Percentiles rank a stretch among this genome's conserved stretches.
Conservation (phyloP, 2,797 vertebrate genomes). For the Hybognathus amarus region DNA sequence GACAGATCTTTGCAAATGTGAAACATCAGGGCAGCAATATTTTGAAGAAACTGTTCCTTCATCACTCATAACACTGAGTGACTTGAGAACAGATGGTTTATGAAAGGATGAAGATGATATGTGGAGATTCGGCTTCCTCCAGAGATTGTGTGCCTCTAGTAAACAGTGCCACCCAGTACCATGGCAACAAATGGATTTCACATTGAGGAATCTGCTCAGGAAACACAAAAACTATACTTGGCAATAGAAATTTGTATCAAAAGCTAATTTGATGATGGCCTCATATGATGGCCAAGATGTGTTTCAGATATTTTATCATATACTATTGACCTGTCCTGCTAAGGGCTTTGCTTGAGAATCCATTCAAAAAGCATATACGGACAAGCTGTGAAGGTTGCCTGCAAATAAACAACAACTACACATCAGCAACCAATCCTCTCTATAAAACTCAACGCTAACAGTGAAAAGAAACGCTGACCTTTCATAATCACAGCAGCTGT, state of each 20-base stretch:
- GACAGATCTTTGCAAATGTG: background rate
- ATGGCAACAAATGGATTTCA: conserved; percentile 63
- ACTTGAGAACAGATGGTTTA: conserved; percentile 28
- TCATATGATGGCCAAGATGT: background rate
- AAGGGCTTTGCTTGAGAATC: background rate
- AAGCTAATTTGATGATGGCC: background rate
- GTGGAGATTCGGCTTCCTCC: conserved; percentile 26
- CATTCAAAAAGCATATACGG: background rate
- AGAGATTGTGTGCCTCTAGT: conserved; percentile 55
- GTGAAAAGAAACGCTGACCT: conserved; percentile 43
- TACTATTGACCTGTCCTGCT: background rate
- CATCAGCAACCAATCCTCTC: background rate
- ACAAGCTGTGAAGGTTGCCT: conserved; percentile 4
- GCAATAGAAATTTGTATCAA: background rate
- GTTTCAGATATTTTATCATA: background rate
- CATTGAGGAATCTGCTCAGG: conserved; percentile 57
- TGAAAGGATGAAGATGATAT: conserved; percentile 22
- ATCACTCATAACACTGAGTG: background rate
- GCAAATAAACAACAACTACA: conserved; percentile 43
- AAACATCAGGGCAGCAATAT: background rate
- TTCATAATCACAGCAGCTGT: conserved; percentile 30
- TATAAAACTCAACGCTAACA: conserved; percentile 55
- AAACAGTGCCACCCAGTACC: conserved; percentile 63
- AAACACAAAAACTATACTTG: background rate
- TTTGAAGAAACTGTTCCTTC: background rate